These are phyloP conservation scores for Trinorchestia longiramus DNA, from an alignment of 1,140 invertebrate genomes.

Conservation along the genomic window DNA sequence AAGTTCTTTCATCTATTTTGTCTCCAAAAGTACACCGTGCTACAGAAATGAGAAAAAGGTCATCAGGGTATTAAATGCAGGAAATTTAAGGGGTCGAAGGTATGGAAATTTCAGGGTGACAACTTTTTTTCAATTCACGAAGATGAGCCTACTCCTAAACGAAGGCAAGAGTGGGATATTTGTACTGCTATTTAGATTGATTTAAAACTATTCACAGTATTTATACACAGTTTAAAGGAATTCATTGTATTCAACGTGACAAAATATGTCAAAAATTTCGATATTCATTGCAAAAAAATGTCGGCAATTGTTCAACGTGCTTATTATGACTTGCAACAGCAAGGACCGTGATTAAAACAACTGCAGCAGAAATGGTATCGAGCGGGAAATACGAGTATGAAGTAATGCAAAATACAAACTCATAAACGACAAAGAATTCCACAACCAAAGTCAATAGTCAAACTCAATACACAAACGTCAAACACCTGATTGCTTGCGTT, in stretches of 20 bases:
- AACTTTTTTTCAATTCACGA: not conserved
- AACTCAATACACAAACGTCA: not conserved
- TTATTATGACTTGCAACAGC: not conserved
- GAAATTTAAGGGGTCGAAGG: not conserved
- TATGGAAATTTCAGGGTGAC: not conserved
- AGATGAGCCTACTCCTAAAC: not conserved
- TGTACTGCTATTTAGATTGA: not conserved
- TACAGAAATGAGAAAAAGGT: not conserved
- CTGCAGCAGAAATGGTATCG: not conserved
- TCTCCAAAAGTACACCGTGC: not conserved
- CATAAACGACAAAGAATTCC: not conserved
- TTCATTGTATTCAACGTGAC: not conserved
- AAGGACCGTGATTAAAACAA: not conserved
- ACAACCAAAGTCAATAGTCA: not conserved
- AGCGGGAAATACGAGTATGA: too few relatives aligned
- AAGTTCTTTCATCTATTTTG: not conserved
- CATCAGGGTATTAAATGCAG: not conserved
- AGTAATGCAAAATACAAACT: not conserved
- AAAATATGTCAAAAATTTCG: not conserved
- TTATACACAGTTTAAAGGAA: not conserved
- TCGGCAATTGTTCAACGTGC: not conserved
- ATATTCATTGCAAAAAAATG: not conserved
- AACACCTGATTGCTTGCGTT: too few relatives aligned
- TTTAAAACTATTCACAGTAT: not conserved
- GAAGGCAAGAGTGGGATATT: not conserved